Base-by-base conservation (phyloP, 2,113 vertebrate species). In the Phaethon lepturus region DNA sequence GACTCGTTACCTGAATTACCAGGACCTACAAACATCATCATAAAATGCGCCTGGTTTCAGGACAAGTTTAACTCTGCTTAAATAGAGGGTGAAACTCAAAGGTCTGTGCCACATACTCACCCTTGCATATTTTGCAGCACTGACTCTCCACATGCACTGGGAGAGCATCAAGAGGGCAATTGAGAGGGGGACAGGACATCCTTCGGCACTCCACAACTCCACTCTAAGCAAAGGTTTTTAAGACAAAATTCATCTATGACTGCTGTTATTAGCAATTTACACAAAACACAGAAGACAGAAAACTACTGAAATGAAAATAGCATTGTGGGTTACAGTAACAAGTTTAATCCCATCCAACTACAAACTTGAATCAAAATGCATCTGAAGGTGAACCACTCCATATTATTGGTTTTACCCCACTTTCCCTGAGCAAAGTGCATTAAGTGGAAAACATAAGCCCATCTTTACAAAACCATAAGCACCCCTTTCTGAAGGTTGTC, bases 91-190 rank as follows among this genome's bases (percentile, higher is more conserved):
- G 5, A 9, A 56, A 22, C 2, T 1, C 31, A 6, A 3, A 64
- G 68, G 14, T 20, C 5, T 9, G 2, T 4, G 25, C 16, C 25
- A 23, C 13, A 11, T 75, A 99, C 99, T 99, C 95, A 99, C 99
- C 99, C 97, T 98, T 98, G 97, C 99, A 99, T 47, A 98, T 98
- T 97, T 99, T 99, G 96, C 99, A 99, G 97, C 99, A 99, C 60
- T 99, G 98, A 35, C 98, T 98, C 1, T 98, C 95, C 12, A 99
- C 88, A 3, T 99, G 99, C 25, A 99, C 99, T 0, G 99, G 99
- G 23, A 99, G 98, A 15, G 98, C 97, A 68, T 99, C 99, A 1
- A 98, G 98, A 9, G 99, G 99, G 75, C 99, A 99, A 26, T 97
- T 98, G 1, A 99, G 97, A 10, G 98, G 98, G 9, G 99, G 98